Base-by-base conservation (phyloP, 2,113 vertebrate species). In the Takifugu flavidus region DNA sequence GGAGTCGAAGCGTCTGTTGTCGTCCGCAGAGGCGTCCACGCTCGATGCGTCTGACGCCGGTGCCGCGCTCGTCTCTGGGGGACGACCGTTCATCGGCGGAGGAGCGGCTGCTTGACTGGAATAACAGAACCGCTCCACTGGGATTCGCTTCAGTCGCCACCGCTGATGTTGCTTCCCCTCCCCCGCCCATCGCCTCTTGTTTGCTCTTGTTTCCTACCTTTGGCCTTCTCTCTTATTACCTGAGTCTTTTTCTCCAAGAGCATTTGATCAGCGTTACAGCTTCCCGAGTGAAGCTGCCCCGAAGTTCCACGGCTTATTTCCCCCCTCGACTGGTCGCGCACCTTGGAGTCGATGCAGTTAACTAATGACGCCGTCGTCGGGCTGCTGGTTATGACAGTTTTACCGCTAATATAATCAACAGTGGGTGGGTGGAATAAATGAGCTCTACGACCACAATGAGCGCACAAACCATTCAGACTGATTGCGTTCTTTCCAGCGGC, bases 41-140 rank as follows among this genome's bases (percentile, higher is more conserved):
- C 34, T 65, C 25, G n/a, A 56, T 46, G 29, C 67, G 34, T 46
- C 45, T 50, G 56, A 62, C 65, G 57, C 52, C 28, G 25, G 27
- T 53, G 53, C 43, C 29, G 53, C 47, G 39, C 27, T 4, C 20
- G 56, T 86, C 78, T 86, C 78, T 6, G 25, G 58, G 70, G 78
- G 71, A 2, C 0, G 20, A 62, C 61, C 56, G 47, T 72, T 78
- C 56, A 53, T 34, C 49, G 62, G 20, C 20, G 20, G 20, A 20
- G 45, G 27, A 74, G 52, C 12, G 6, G 56, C 55, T 75, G 62
- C 64, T 57, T 20, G 52, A 31, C 51, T 65, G 45, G 69, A 84
- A 77, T 58, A 62, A 67, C 51, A 58, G 59, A 72, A 75, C 61
- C 34, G 20, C 3, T 51, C 68, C 67, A 56, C 28, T 12, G 56